Evolutionary conservation across 2,113 vertebrate genomes (phyloP).

Genomic region (Camelus bactrianus): DNA sequence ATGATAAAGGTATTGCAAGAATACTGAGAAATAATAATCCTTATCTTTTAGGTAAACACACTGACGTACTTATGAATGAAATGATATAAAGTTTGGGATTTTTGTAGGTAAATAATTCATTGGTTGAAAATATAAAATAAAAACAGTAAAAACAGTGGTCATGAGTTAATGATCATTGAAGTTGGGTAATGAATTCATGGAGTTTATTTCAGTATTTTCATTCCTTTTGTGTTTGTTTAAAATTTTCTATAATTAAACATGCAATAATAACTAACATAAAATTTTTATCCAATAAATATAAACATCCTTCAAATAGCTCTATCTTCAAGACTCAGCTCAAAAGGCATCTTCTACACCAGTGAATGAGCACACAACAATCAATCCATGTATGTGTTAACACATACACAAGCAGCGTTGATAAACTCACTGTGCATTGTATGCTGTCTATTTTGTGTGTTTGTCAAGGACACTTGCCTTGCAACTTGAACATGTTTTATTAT

Average conservation of each 20-base stretch:
- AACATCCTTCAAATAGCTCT: neutral
- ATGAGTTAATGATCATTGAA: neutral
- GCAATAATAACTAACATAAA: neutral
- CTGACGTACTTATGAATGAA: constrained; percentile 5
- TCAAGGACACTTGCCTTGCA: neutral
- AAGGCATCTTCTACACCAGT: neutral
- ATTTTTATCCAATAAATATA: constrained; percentile 21
- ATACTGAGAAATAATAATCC: neutral
- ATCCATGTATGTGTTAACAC: neutral
- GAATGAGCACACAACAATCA: neutral
- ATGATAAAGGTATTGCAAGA: constrained; percentile 20
- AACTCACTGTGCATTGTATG: neutral
- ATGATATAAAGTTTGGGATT: neutral
- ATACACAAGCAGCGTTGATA: neutral
- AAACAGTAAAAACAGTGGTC: neutral
- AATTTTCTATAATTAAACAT: constrained; percentile 12
- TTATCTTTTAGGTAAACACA: constrained; percentile 58
- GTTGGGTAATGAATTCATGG: neutral
- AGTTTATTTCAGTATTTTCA: neutral
- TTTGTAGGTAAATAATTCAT: neutral
- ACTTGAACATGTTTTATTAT: constrained; percentile 18
- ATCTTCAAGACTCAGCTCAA: neutral
- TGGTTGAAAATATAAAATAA: neutral
- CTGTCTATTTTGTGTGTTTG: neutral
- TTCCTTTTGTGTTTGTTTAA: constrained; percentile 29